These are phyloP conservation scores for Pterocles orientalis DNA, from an alignment of 2,113 vertebrate species.

Conservation along the genomic window DNA sequence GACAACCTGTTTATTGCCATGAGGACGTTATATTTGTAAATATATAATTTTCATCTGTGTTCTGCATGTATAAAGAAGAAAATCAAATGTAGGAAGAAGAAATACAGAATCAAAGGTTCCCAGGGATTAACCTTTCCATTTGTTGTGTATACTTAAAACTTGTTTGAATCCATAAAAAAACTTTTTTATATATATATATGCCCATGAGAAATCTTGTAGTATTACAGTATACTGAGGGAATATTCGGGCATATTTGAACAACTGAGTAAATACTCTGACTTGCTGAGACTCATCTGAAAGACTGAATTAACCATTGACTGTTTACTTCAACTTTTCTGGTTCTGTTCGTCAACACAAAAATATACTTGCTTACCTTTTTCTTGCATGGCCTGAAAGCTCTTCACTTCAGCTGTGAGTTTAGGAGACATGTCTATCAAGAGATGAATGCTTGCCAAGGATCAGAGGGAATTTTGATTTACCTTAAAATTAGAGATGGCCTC, in stretches of 20 bases:
- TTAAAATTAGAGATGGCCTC: not conserved
- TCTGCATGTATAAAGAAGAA: not conserved
- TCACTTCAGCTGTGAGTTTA: not conserved
- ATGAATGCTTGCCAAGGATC: slow-evolving; percentile 5
- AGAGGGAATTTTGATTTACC: slow-evolving; percentile 8
- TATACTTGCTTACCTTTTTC: not conserved
- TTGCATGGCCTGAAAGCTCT: not conserved
- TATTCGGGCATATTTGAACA: not conserved
- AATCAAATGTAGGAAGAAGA: not conserved
- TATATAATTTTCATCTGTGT: not conserved
- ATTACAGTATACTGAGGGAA: not conserved
- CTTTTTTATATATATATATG: too few species aligned
- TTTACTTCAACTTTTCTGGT: not conserved
- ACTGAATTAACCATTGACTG: not conserved
- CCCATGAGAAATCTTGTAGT: not conserved
- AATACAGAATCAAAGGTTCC: not conserved
- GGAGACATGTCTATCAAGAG: not conserved
- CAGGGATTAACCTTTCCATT: not conserved
- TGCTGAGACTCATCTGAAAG: not conserved
- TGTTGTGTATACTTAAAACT: not conserved
- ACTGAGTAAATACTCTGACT: not conserved
- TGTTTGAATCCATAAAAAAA: not conserved
- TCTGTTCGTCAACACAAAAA: not conserved
- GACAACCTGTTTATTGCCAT: not conserved
- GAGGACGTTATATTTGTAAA: not conserved